These are phyloP conservation scores for Coronaproctus castanopsis DNA, from an alignment of 2,888 invertebrate genomes.

Conservation along the genomic window DNA sequence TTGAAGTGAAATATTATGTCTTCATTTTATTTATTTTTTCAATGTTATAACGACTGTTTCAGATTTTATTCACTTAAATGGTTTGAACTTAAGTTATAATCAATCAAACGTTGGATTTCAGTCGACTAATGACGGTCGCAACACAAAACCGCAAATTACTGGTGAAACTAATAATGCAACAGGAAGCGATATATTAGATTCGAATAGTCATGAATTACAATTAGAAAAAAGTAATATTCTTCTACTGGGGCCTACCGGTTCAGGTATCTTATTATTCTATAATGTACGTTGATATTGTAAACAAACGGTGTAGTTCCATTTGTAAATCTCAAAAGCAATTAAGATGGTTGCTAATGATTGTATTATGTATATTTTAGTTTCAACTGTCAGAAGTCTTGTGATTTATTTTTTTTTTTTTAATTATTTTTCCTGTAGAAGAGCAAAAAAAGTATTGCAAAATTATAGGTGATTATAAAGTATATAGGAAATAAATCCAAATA, in stretches of 20 bases:
- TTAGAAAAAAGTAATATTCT: conserved; percentile 93
- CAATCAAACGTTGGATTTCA: conserved; percentile 28
- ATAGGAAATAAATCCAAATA: no score
- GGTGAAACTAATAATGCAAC: conserved; percentile 14
- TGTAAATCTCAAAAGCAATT: no score
- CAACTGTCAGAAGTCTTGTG: not conserved
- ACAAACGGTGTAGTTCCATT: no score
- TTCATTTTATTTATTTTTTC: no score
- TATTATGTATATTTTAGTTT: not conserved
- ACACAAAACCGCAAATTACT: not conserved
- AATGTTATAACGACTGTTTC: no score
- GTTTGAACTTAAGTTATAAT: conserved; percentile 42
- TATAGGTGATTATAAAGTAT: no score
- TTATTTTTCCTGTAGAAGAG: no score
- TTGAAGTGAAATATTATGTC: no score
- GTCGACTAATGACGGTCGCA: conserved; percentile 20
- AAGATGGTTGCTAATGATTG: no score
- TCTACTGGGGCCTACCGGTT: conserved; percentile 88
- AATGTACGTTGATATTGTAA: not conserved
- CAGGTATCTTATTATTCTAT: conserved; percentile 34
- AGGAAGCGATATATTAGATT: conserved; percentile 50
- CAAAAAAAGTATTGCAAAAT: no score
- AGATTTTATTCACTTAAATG: conserved; percentile 74
- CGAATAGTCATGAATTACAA: conserved; percentile 57
- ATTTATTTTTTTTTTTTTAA: not conserved